These are phyloP conservation scores for Indicator indicator DNA, from an alignment of 2,113 vertebrate genomes.

Conservation along the genomic window DNA sequence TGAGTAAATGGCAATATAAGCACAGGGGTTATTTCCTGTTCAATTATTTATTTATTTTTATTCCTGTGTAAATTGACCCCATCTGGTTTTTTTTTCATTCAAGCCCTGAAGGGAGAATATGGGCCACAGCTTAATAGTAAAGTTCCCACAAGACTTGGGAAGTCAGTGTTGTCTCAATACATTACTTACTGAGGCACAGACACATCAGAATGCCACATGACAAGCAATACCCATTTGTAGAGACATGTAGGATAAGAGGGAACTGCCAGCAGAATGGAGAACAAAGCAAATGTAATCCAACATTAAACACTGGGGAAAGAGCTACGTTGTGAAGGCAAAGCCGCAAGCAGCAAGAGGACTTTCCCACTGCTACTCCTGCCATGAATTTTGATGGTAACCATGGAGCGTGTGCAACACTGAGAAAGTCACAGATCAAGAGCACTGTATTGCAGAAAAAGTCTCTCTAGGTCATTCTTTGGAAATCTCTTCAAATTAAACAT, in stretches of 20 bases:
- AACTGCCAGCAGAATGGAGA: not conserved
- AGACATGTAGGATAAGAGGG: not conserved
- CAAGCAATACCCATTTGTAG: not conserved
- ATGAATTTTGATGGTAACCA: not conserved
- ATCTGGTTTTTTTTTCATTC: slow-evolving; percentile 38
- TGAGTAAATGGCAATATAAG: not conserved
- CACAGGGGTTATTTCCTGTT: slow-evolving; percentile 51
- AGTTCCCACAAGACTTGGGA: not conserved
- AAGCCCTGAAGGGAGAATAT: not conserved
- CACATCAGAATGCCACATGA: not conserved
- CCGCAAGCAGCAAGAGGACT: not conserved
- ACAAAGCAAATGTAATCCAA: slow-evolving; percentile 4
- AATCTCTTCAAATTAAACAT: not conserved
- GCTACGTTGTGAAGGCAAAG: not conserved
- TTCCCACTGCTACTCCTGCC: not conserved
- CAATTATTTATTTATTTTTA: slow-evolving; percentile 9
- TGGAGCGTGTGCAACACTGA: not conserved
- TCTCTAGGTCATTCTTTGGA: not conserved
- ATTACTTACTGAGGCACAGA: not conserved
- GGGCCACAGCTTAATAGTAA: not conserved
- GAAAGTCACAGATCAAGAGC: not conserved
- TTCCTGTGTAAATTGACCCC: slow-evolving; percentile 25
- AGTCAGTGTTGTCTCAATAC: not conserved
- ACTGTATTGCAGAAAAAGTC: not conserved
- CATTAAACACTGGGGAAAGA: not conserved